phyloP scores from a whole-genome alignment of 2,113 vertebrate genomes.

The Lates calcarifer region DNA sequence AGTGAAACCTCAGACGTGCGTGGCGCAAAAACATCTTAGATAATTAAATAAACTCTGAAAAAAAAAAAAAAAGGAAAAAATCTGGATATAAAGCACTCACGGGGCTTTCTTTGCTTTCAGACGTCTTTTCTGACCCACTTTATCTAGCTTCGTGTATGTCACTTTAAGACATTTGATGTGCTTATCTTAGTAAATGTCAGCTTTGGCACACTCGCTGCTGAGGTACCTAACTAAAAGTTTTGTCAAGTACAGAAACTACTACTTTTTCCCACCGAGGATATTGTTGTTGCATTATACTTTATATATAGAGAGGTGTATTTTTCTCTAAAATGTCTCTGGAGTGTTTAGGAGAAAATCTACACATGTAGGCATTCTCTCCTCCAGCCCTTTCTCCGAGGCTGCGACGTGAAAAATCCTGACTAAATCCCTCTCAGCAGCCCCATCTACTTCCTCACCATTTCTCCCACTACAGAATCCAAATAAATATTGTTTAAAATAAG shows the following conservation, averaged over 20 bases:
- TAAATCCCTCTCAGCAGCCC: slow-evolving; percentile 34
- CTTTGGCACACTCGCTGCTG: slow-evolving; percentile 66
- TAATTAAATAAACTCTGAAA: slow-evolving; percentile 1
- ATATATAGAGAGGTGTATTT: slow-evolving; percentile 27
- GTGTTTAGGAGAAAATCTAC: slow-evolving; percentile 60
- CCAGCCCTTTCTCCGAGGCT: slow-evolving; percentile 51
- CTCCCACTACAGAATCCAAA: slow-evolving; percentile 65
- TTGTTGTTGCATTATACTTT: slow-evolving; percentile 47
- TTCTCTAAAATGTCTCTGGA: slow-evolving; percentile 56
- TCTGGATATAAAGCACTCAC: slow-evolving; percentile 27
- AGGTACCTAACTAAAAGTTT: slow-evolving; percentile 40
- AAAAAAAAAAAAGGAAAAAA: neutral
- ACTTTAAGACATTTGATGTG: slow-evolving; percentile 72
- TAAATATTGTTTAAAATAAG: slow-evolving; percentile 76
- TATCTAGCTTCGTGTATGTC: slow-evolving; percentile 16
- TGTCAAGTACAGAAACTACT: slow-evolving; percentile 39
- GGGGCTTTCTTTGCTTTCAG: slow-evolving; percentile 13
- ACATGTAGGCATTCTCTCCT: slow-evolving; percentile 65
- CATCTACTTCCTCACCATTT: slow-evolving; percentile 33
- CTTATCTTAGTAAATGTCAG: slow-evolving; percentile 65
- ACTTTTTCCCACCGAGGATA: slow-evolving; percentile 24
- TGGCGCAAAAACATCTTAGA: neutral
- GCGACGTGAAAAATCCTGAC: neutral
- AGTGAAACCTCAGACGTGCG: neutral
- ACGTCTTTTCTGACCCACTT: slow-evolving; percentile 10